Evolutionary conservation across 2,888 invertebrate genomes (phyloP), one percentile per base, ranked within the genome.

Genomic region (Torymus auratus): DNA sequence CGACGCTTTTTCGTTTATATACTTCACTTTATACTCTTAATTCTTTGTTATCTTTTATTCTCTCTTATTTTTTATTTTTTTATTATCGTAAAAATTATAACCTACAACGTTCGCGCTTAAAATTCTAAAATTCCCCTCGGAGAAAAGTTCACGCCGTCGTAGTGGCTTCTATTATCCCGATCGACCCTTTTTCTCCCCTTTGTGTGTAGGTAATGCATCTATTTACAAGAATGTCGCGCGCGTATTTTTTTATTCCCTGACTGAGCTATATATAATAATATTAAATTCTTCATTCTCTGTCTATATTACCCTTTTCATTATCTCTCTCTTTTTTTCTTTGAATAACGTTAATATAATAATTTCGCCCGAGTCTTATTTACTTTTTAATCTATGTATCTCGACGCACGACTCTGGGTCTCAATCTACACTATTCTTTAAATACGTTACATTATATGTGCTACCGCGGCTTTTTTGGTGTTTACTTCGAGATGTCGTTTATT

Each of bases 181-280:
- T 53, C 14, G 1, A 20, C 13, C 60, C 20, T 53, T 23, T 56
- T 55, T n/a, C 56, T 41, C 7, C 60, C 50, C 20, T 70, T 61
- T 41, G 41, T 41, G 41, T 41, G 41, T 41, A 41, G 41, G 41
- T 41, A 41, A 41, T 41, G 41, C 65, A 65, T 65, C 17, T 80
- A 79, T 79, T 74, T 80, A 75, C 75, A 80, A 80, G 41, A 75
- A 28, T 58, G 69, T 50, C 78, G 61, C 73, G 62, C 53, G 20
- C 62, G 28, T 41, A 41, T 41, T 41, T 41, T 1, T 41, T 41
- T 11, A 55, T 15, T 67, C 55, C 65, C 65, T 78, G 41, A 72
- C 72, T 13, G 28, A 70, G 62, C 61, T 76, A 62, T 69, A 69
- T 76, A 62, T 69, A 69, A 76, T 50, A 52, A 50, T 15, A 28